phyloP scores from a whole-genome alignment of 2,888 invertebrate species.

The Nowickia ferox region DNA sequence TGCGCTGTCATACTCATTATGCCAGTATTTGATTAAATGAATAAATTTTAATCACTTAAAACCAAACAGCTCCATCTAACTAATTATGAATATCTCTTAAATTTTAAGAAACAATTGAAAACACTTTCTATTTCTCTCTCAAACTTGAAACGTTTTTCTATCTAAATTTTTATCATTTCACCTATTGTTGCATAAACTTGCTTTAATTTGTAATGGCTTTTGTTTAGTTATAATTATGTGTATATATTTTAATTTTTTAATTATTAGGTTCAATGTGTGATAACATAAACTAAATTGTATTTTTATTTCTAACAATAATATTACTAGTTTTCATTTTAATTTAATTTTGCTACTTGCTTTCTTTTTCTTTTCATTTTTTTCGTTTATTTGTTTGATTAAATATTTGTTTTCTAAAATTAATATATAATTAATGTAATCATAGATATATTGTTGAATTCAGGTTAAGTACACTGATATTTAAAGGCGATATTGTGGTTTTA shows the following conservation, averaged over 20 bases:
- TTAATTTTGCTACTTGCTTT: no score
- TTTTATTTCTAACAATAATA: conserved; percentile 7
- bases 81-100: conserved; percentile 12
- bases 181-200: neutral
- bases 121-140: neutral
- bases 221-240: neutral
- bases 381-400: neutral
- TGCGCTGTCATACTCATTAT: no score
- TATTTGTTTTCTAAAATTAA: conserved; percentile 7
- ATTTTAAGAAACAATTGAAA: neutral
- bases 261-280: neutral
- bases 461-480: conserved; percentile 32
- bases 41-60: neutral
- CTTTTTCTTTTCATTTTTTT: neutral
- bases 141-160: neutral
- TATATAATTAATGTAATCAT: neutral
- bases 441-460: conserved; percentile 36
- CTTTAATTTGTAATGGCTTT: conserved; percentile 6
- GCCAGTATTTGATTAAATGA: neutral
- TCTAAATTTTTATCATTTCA: conserved; percentile 13
- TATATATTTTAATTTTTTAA: conserved; percentile 1
- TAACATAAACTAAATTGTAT: neutral
- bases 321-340: neutral
- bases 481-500: conserved; percentile 48
- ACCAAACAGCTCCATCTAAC: neutral